Percentiles rank a stretch among this genome's conserved stretches.
Evolutionary conservation across 2,797 vertebrate species (phyloP).

Genomic region (Semotilus atromaculatus): DNA sequence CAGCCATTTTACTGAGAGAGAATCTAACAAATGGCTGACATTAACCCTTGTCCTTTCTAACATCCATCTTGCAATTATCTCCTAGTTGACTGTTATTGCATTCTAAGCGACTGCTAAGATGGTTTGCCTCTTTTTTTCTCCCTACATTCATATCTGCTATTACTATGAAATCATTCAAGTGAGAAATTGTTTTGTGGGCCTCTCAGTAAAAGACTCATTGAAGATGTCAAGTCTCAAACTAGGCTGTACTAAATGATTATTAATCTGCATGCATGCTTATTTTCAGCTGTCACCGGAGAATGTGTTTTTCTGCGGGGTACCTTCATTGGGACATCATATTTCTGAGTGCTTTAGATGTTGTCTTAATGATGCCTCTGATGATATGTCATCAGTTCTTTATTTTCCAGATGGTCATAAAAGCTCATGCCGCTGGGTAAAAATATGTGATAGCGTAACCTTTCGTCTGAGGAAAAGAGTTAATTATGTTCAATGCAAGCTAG

Average conservation of each 20-base stretch:
- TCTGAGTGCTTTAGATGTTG: conserved; percentile 20
- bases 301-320: background rate
- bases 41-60: conserved; percentile 62
- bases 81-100: conserved; percentile 64
- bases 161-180: conserved; percentile 70
- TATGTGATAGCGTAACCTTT: conserved; percentile 14
- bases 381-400: conserved; percentile 29
- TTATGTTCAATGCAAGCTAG: conserved; percentile 1
- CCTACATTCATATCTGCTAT: conserved; percentile 70
- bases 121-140: conserved; percentile 55
- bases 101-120: conserved; percentile 51
- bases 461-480: conserved; percentile 4
- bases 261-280: conserved; percentile 21
- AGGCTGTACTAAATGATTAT: conserved; percentile 67
- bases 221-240: conserved; percentile 62
- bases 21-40: conserved; percentile 63
- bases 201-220: conserved; percentile 70
- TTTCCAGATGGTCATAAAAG: conserved; percentile 19
- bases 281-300: conserved; percentile 19
- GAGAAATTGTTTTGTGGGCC: conserved; percentile 78
- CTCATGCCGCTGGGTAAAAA: background rate
- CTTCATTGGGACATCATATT: background rate
- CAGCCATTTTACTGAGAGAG: conserved; percentile 52
- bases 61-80: conserved; percentile 68
- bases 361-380: conserved; percentile 21